Base-by-base conservation (phyloP, 2,888 invertebrate genomes). In the Rotaria socialis region DNA sequence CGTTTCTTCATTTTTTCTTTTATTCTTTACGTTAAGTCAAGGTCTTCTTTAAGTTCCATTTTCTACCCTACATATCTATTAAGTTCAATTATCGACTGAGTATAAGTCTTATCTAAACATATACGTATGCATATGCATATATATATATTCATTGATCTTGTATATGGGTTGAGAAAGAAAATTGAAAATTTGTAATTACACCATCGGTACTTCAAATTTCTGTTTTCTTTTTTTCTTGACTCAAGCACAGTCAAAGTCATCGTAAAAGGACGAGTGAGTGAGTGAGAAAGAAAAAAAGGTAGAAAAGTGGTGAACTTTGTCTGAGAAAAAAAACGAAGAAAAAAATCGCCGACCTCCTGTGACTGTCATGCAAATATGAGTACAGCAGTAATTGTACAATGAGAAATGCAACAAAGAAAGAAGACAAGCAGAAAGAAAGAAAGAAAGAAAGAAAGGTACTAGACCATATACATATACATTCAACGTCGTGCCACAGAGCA, bases 131-230 rank as follows among this genome's bases (percentile, higher is more conserved):
- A 27, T 19, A 67, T 35, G 35, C 5, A 50, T 67, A 67, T 10
- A 67, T 24, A 55, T 55, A 55, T 52, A 67, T 35, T 19, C 5
- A 35, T 67, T 41, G 67, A 67, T 35, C 67, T 35, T 67, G 67
- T 41, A 2, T 35, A 19, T 19, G 5, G 35, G 35, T 67, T 67
- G 7, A 67, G 16, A 19, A 67, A 67, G 67, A 27, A 67, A 67
- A 67, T 67, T 67, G 67, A 67, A 67, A 67, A 67, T 35, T 67
- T 67, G 67, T 67, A 67, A 67, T 35, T 67, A 67, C 67, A 67
- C 67, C 67, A 67, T 67, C 14, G 5, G 67, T 41, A 27, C 35
- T 67, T 67, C 5, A 27, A 67, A 67, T 41, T 67, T 67, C 67
- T 35, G 35, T 67, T 67, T 67, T 58, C 58, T 60, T 60, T 67